phyloP scores from a whole-genome alignment of 2,888 invertebrate species.

The Tipula helvola region DNA sequence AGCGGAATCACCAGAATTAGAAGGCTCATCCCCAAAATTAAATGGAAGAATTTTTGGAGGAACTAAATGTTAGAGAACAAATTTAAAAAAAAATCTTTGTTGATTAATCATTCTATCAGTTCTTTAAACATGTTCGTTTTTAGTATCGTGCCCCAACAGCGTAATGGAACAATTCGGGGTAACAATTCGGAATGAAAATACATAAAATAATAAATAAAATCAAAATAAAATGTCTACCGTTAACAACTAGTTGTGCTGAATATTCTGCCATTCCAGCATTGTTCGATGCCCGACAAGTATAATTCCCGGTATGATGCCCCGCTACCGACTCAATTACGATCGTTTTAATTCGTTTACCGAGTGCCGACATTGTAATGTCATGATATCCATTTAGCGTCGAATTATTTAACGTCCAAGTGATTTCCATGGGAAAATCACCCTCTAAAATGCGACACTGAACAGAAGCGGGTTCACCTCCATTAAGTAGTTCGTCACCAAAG shows the following conservation, averaged over 20 bases:
- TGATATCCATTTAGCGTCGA: slow-evolving; percentile 30
- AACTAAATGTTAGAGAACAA: slow-evolving; percentile 40
- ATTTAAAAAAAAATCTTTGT: slow-evolving; percentile 44
- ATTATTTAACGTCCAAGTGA: slow-evolving; percentile 45
- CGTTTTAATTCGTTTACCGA: slow-evolving; percentile 53
- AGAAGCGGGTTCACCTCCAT: slow-evolving; percentile 46
- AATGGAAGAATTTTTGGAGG: slow-evolving; percentile 63
- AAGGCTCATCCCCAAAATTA: slow-evolving; percentile 56
- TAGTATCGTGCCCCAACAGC: no score
- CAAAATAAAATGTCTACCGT: slow-evolving; percentile 40
- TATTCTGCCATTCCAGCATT: slow-evolving; percentile 55
- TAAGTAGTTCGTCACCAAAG: slow-evolving; percentile 46
- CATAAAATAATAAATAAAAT: no score
- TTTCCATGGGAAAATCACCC: slow-evolving; percentile 52
- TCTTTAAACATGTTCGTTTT: no score
- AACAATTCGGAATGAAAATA: slow-evolving; percentile 60
- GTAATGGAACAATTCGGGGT: slow-evolving; percentile 26
- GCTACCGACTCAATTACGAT: slow-evolving; percentile 58
- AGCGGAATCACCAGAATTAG: slow-evolving; percentile 18
- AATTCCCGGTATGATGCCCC: slow-evolving; percentile 57
- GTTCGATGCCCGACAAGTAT: slow-evolving; percentile 62
- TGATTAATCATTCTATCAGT: slow-evolving; percentile 36
- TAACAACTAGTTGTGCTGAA: slow-evolving; percentile 56
- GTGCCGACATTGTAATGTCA: slow-evolving; percentile 41
- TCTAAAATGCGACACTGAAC: slow-evolving; percentile 47